Conservation (phyloP, 2,113 vertebrate genomes). For the Mustela lutreola region DNA sequence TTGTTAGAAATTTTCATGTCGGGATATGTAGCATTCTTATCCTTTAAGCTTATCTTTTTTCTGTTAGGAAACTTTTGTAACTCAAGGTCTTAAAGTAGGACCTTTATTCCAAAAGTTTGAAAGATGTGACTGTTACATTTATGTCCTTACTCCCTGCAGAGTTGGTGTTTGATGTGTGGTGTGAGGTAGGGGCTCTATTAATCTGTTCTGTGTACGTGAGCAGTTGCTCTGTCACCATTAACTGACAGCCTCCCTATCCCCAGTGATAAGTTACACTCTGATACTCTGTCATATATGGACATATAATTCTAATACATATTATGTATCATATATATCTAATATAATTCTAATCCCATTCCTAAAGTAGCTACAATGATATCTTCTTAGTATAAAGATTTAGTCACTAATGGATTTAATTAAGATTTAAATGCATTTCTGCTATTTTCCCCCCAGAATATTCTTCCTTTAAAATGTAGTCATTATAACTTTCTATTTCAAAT, state of each 20-base stretch:
- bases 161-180: neutral
- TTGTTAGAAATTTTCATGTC: neutral
- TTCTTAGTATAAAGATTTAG: neutral
- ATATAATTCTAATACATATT: neutral
- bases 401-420: slow-evolving; percentile 48
- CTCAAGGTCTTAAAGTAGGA: neutral
- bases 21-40: neutral
- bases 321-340: too few relatives aligned
- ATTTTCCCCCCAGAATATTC: neutral
- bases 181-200: neutral
- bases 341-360: slow-evolving; percentile 2
- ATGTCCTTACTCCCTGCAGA: neutral
- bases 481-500: slow-evolving; percentile 39
- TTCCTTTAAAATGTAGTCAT: slow-evolving; percentile 59
- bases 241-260: neutral
- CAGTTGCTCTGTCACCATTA: neutral
- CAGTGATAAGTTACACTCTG: neutral
- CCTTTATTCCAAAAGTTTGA: slow-evolving; percentile 3
- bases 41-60: neutral
- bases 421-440: slow-evolving; percentile 42
- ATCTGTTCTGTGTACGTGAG: neutral
- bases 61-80: slow-evolving; percentile 1
- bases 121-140: neutral
- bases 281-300: neutral
- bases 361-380: neutral